Evolutionary conservation across 2,797 vertebrate genomes (phyloP).

Genomic region (Menidia menidia): DNA sequence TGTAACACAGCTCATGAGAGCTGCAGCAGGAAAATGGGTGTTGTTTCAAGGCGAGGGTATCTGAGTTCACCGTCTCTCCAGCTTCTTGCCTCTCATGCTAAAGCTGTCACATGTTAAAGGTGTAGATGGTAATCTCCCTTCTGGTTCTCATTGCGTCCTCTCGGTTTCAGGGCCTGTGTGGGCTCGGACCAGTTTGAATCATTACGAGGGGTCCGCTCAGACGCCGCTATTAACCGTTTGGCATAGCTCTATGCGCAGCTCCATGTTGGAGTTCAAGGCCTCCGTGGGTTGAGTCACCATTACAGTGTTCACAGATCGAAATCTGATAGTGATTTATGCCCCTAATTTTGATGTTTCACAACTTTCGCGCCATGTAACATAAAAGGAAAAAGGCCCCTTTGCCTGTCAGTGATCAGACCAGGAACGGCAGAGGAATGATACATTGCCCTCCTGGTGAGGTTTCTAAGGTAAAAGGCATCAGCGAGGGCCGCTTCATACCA

Average conservation of each 20-base stretch:
- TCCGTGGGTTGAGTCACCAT: neutral
- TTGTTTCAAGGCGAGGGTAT: slow-evolving; percentile 73
- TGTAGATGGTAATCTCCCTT: slow-evolving; percentile 63
- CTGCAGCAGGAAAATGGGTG: slow-evolving; percentile 65
- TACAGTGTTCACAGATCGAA: neutral
- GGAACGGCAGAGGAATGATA: slow-evolving; percentile 28
- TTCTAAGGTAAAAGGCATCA: slow-evolving; percentile 68
- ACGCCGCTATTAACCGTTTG: slow-evolving; percentile 17
- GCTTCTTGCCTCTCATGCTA: slow-evolving; percentile 44
- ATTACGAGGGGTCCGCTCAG: slow-evolving; percentile 33
- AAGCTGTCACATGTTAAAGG: slow-evolving; percentile 51
- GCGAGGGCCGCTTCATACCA: slow-evolving; percentile 51
- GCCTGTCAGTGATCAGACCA: slow-evolving; percentile 22
- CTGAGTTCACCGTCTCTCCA: slow-evolving; percentile 74
- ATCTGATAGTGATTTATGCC: slow-evolving; percentile 7
- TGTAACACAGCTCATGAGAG: slow-evolving; percentile 63
- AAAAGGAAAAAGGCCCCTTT: slow-evolving; percentile 1
- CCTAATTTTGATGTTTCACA: slow-evolving; percentile 25
- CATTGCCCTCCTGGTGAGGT: slow-evolving; percentile 35
- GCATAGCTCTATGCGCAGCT: neutral
- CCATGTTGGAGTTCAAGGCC: slow-evolving; percentile 4
- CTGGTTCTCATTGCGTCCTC: slow-evolving; percentile 56
- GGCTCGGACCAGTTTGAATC: slow-evolving; percentile 45
- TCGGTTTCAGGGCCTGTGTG: slow-evolving; percentile 32
- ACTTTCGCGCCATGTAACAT: slow-evolving; percentile 13